Percentiles rank a stretch among this genome's conserved stretches.
phyloP scores from a whole-genome alignment of 2,797 vertebrate genomes.

The Oreonectes daqikongensis region DNA sequence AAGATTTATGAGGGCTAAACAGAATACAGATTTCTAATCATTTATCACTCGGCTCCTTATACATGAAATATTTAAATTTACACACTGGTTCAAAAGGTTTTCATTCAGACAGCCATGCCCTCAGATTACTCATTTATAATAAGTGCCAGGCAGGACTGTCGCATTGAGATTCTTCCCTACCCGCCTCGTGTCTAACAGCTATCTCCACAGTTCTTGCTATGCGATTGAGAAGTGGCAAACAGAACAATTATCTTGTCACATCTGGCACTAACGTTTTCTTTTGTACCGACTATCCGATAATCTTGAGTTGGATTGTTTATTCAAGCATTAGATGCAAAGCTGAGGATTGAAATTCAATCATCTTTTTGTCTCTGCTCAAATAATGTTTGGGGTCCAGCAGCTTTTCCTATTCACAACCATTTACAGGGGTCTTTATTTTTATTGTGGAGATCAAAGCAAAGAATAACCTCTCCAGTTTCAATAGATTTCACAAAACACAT shows the following conservation, averaged over 20 bases:
- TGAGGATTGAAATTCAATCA: constrained; percentile 29
- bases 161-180: constrained; percentile 16
- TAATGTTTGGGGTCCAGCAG: constrained; percentile 17
- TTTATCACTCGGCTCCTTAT: constrained; percentile 18
- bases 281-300: constrained; percentile 12
- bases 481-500: not conserved
- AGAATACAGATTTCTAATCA: constrained; percentile 15
- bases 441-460: constrained; percentile 30
- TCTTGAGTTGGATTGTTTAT: constrained; percentile 22
- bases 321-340: constrained; percentile 26
- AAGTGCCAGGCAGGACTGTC: not conserved
- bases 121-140: constrained; percentile 15
- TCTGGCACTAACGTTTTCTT: not conserved
- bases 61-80: constrained; percentile 18
- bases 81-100: not conserved
- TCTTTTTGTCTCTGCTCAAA: constrained; percentile 17
- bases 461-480: constrained; percentile 31
- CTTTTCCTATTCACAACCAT: constrained; percentile 18
- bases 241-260: constrained; percentile 32
- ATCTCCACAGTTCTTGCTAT: not conserved
- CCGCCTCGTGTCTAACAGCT: not conserved
- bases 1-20: constrained; percentile 19
- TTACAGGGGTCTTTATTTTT: constrained; percentile 29
- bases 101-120: not conserved
- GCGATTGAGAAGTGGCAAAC: constrained; percentile 25